Percentiles rank a stretch among this genome's conserved stretches.
Evolutionary conservation across 2,113 vertebrate genomes (phyloP).

Genomic region (Corydoras sp.): DNA sequence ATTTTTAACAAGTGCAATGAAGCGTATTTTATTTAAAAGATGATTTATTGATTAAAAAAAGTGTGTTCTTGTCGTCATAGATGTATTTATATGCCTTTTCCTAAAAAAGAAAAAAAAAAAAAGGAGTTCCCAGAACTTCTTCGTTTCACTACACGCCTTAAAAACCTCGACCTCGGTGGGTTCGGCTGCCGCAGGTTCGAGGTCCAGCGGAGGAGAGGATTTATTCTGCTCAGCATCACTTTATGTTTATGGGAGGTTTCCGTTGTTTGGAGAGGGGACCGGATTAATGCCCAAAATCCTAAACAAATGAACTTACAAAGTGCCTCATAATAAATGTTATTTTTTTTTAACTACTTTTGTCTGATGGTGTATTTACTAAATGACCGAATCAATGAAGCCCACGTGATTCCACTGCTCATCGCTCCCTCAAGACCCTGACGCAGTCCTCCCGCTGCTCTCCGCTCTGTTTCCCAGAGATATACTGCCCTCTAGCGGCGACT

Average conservation of each 20-base stretch:
- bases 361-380: slow-evolving; percentile 3
- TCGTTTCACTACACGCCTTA: neutral
- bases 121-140: slow-evolving; percentile 7
- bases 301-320: slow-evolving; percentile 21
- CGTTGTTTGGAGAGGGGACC: slow-evolving; percentile 1
- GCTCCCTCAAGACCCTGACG: no score
- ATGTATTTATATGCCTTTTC: slow-evolving; percentile 44
- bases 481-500: no score
- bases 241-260: neutral
- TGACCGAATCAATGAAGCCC: no score
- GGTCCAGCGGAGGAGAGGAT: no score
- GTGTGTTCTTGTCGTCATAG: slow-evolving; percentile 66
- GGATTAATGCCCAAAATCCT: neutral
- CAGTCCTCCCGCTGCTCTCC: no score
- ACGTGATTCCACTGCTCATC: no score
- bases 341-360: slow-evolving; percentile 14
- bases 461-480: no score
- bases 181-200: no score
- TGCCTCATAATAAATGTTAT: slow-evolving; percentile 27
- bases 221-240: no score
- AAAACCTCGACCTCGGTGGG: neutral
- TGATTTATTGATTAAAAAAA: slow-evolving; percentile 64
- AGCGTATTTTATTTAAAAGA: slow-evolving; percentile 67
- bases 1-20: slow-evolving; percentile 79
- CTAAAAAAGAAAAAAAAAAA: neutral